These are phyloP conservation scores for Hystrix brachyura DNA, from an alignment of 2,113 vertebrate species.

Conservation along the genomic window DNA sequence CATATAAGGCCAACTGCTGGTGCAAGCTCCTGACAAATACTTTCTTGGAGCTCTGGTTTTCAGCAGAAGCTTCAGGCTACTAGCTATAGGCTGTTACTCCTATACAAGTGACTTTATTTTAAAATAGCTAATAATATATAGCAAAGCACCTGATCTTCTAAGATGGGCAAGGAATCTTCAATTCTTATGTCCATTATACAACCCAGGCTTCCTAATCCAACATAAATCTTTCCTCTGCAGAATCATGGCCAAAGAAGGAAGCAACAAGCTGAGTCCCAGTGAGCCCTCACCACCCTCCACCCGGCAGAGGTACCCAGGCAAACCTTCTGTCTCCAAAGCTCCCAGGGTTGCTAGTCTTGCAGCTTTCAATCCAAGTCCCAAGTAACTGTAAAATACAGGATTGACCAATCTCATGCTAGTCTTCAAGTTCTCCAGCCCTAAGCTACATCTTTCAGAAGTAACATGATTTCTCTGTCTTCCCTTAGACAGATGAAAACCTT, in stretches of 20 bases:
- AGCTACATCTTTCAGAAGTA: conserved; percentile 20
- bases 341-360: conserved; percentile 95
- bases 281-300: conserved; percentile 28
- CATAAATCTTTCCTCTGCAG: neutral
- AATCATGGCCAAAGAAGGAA: conserved; percentile 33
- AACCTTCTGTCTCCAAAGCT: conserved; percentile 95
- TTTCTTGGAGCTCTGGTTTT: neutral
- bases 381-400: conserved; percentile 91
- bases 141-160: neutral
- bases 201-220: neutral
- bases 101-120: neutral
- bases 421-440: conserved; percentile 19
- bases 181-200: neutral
- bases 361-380: conserved; percentile 96
- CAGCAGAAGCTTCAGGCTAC: neutral
- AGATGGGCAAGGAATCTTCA: conserved; percentile 30
- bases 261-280: neutral
- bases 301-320: conserved; percentile 10
- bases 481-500: conserved; percentile 35
- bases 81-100: neutral
- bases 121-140: conserved; percentile 14
- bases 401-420: conserved; percentile 38
- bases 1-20: neutral
- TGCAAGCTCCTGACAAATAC: conserved; percentile 5
- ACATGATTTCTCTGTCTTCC: conserved; percentile 17